Evolutionary conservation across 2,888 invertebrate species (phyloP).

Genomic region (Uloborus plumipes): DNA sequence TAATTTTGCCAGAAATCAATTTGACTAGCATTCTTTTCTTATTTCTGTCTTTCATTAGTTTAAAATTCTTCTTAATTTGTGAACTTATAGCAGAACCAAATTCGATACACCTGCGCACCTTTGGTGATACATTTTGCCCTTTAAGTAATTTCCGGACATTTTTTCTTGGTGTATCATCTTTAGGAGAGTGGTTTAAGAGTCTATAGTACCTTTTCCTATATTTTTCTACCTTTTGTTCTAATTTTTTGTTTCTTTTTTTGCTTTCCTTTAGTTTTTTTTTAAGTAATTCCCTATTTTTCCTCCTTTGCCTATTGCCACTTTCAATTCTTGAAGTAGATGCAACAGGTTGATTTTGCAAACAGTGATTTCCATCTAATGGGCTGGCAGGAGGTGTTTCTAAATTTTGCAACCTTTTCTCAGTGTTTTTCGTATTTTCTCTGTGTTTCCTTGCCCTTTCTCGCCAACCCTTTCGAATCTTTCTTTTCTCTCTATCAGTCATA

Average conservation of each 20-base stretch:
- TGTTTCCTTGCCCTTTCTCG: neutral
- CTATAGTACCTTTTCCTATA: neutral
- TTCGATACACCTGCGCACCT: no score
- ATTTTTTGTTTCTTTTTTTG: neutral
- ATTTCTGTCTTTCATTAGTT: no score
- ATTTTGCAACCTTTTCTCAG: neutral
- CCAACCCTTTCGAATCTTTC: neutral
- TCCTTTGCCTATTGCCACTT: neutral
- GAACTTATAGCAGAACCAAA: no score
- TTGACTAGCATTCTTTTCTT: no score
- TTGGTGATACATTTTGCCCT: no score
- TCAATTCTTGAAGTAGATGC: neutral
- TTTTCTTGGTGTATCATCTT: no score
- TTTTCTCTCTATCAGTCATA: slow-evolving; percentile 1
- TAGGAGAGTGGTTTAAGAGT: neutral
- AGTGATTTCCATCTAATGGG: no score
- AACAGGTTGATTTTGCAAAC: no score
- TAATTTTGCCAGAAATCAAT: no score
- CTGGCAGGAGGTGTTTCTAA: neutral
- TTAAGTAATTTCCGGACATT: no score
- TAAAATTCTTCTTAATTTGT: no score
- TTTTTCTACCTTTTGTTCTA: neutral
- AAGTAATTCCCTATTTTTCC: neutral
- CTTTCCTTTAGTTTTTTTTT: neutral
- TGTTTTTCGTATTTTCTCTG: neutral